A percentile compares a stretch with the other conserved stretches of the same genome.
These are phyloP conservation scores for Ceratothoa steindachneri DNA, from an alignment of 2,888 invertebrate species.

Conservation along the genomic window DNA sequence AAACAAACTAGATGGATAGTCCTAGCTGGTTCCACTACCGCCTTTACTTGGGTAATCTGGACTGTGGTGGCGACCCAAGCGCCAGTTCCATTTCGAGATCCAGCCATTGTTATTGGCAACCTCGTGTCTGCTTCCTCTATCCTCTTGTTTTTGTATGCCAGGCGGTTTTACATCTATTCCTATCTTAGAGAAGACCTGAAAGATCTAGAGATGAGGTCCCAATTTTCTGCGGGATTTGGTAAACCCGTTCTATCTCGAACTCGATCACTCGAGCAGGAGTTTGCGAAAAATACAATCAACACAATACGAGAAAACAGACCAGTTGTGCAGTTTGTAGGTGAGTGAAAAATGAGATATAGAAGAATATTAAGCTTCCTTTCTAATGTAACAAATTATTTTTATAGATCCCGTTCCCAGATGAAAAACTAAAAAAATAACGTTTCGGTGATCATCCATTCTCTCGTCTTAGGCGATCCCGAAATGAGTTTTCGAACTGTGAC, in stretches of 20 bases:
- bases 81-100: conserved; percentile 52
- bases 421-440: no score
- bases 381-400: no score
- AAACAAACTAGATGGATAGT: conserved; percentile 54
- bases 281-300: not conserved
- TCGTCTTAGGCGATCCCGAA: conserved; percentile 44
- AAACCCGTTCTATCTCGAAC: conserved; percentile 32
- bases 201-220: conserved; percentile 43
- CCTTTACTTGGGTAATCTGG: conserved; percentile 54
- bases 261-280: not conserved
- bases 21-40: conserved; percentile 52
- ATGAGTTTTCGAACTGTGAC: conserved; percentile 46
- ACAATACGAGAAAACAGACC: not conserved
- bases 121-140: conserved; percentile 54
- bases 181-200: conserved; percentile 37
- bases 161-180: conserved; percentile 51
- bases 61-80: conserved; percentile 52
- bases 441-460: no score
- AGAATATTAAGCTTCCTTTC: not conserved
- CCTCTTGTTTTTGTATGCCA: conserved; percentile 53
- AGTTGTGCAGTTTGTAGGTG: conserved; percentile 43
- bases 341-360: not conserved
- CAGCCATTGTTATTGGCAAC: conserved; percentile 54
- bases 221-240: conserved; percentile 37
- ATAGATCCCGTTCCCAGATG: no score